A percentile compares a stretch with the other conserved stretches of the same genome.
phyloP scores from a whole-genome alignment of 2,113 vertebrate genomes.

The Saimiri boliviensis region DNA sequence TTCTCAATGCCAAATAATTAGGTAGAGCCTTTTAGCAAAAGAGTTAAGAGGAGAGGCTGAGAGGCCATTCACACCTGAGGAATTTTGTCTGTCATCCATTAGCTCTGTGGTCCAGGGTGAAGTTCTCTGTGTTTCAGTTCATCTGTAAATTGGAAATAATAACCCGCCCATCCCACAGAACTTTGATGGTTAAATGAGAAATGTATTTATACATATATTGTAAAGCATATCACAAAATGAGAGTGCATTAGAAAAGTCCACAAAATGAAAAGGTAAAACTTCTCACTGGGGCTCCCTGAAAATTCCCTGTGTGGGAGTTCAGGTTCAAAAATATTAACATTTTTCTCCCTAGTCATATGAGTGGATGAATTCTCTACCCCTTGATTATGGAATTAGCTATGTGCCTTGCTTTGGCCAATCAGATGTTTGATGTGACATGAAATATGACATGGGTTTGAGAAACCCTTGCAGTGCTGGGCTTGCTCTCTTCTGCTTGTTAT shows the following conservation, averaged over 20 bases:
- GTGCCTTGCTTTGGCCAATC: neutral
- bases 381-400: neutral
- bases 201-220: neutral
- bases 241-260: neutral
- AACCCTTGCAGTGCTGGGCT: no score
- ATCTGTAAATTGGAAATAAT: neutral
- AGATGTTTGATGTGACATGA: neutral
- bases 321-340: neutral
- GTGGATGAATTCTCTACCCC: neutral
- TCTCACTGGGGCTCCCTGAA: neutral
- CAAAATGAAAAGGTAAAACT: neutral
- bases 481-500: no score
- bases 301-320: neutral
- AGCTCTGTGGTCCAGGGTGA: neutral
- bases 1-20: constrained; percentile 55
- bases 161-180: neutral
- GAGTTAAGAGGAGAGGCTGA: neutral
- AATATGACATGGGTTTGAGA: neutral
- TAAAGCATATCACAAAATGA: neutral
- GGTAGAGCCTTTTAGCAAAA: neutral
- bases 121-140: neutral
- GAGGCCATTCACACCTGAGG: neutral
- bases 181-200: neutral
- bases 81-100: neutral
- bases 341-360: neutral